Base-by-base conservation (phyloP, 1,140 invertebrate species). In the Macrobrachium rosenbergii region DNA sequence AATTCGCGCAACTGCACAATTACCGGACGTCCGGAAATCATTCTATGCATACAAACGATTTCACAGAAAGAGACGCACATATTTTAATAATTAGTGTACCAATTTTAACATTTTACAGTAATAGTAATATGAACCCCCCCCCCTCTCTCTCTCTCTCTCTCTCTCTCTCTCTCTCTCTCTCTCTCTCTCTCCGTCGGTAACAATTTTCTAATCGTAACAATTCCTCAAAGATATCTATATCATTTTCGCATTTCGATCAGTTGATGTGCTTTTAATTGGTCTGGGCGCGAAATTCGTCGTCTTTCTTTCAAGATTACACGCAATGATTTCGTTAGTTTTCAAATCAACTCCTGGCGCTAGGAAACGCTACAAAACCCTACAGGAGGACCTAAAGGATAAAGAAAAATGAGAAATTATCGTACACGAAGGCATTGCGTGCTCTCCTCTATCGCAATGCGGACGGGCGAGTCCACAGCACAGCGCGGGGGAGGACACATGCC, bases 371-470 rank as follows among this genome's bases (percentile, higher is more conserved):
- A 37, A 37, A 21, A n/a, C 69, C 14, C 28, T 14, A 28, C 19
- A 23, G 69, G 69, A 28, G 2, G 69, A 14, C 28, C 23, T 21
- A 21, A 23, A 67, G 21, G 79, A 43, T 16, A 19, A 59, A 62
- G 19, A 63, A 80, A 82, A 72, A 52, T 16, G 37, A 14, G 80
- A 82, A 72, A 52, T 72, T 69, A 82, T 82, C 80, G 80, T 72
- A 82, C 80, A 82, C 28, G 19, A 45, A 43, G 64, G 63, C 77
- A 21, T 60, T 21, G 58, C 52, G 67, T 72, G 63, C 62, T 14
- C 64, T 67, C 80, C 64, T 69, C 64, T 82, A 82, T 82, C 80
- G 80, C 80, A 82, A 82, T 82, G 80, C 80, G 64, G 80, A 72
- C 37, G 64, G 80, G 80, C 58, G 80, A 82, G 80, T 82, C 80